phyloP scores from a whole-genome alignment of 2,113 vertebrate genomes.

The Ardeotis arabs region DNA sequence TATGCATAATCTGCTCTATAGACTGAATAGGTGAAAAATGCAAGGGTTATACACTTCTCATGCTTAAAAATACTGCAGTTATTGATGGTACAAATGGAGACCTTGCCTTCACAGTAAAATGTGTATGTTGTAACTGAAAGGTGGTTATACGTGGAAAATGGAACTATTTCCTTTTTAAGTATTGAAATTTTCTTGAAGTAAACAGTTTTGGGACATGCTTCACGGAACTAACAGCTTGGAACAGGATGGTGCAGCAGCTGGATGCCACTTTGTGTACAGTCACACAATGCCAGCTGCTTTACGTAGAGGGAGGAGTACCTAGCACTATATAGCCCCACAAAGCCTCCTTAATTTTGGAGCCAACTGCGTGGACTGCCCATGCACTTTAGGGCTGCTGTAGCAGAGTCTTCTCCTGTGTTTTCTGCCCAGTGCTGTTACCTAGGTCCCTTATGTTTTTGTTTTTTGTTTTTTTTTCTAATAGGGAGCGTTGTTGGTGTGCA shows the following conservation, averaged over 20 bases:
- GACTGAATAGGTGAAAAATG: background rate
- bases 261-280: background rate
- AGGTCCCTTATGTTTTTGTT: background rate
- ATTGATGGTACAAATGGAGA: background rate
- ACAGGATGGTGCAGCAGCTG: background rate
- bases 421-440: background rate
- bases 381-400: background rate
- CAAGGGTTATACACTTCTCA: background rate
- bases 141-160: background rate
- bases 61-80: background rate
- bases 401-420: too few species aligned
- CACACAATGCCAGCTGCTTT: background rate
- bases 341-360: background rate
- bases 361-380: background rate
- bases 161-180: background rate
- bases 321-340: background rate
- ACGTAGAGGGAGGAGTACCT: background rate
- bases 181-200: background rate
- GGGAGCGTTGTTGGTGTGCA: accelerated
- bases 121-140: background rate
- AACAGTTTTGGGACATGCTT: background rate
- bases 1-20: background rate
- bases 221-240: background rate
- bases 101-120: background rate
- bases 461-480: background rate